Percentiles rank a stretch among this genome's conserved stretches.
Conservation (phyloP, 2,888 invertebrate genomes). For the Norana najaformis region DNA sequence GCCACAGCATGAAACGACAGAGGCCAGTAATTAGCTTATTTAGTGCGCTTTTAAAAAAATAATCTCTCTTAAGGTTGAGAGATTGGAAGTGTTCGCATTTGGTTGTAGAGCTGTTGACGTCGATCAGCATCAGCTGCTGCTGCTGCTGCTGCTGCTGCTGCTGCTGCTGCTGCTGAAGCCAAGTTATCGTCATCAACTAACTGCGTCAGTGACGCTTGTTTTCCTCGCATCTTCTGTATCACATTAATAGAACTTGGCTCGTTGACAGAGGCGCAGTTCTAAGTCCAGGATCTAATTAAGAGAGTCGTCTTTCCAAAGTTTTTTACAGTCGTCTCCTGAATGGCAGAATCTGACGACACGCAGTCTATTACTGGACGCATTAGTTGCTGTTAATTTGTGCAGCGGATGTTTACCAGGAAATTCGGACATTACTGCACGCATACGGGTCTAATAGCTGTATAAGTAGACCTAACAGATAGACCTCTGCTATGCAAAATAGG, state of each 20-base stretch:
- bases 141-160: not conserved
- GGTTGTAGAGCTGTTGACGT: too few relatives aligned
- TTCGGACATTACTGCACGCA: not conserved
- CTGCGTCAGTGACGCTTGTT: not conserved
- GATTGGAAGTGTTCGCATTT: not conserved
- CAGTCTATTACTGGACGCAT: not conserved
- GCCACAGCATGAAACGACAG: not conserved
- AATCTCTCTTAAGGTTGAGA: not conserved
- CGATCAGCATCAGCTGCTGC: not conserved
- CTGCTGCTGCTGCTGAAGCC: not conserved
- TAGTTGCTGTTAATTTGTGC: not conserved
- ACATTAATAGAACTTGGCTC: not conserved
- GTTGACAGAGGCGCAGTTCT: not conserved
- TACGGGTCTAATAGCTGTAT: too few relatives aligned
- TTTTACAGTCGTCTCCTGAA: not conserved
- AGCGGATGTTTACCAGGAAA: not conserved
- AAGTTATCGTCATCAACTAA: not conserved
- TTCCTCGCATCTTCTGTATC: not conserved
- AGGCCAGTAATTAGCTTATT: not conserved
- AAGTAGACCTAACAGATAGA: too few relatives aligned
- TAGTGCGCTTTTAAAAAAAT: not conserved
- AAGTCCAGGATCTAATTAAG: slow-evolving; percentile 1
- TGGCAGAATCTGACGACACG: not conserved
- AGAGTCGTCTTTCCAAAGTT: not conserved
- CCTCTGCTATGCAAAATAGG: too few relatives aligned